phyloP scores from a whole-genome alignment of 2,113 vertebrate species.

The Falcunculus frontatus region DNA sequence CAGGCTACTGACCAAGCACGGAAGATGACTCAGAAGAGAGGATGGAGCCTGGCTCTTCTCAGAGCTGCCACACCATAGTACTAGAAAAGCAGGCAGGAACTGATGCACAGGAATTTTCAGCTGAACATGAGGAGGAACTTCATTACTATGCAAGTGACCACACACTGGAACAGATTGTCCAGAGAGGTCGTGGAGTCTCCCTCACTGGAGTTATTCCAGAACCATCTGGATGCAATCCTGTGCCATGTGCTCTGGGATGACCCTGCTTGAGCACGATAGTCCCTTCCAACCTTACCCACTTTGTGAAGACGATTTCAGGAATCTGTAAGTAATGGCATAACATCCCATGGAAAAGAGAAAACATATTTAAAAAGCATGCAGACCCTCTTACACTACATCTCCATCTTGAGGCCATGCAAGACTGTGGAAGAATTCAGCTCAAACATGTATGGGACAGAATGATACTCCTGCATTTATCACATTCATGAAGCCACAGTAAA shows the following conservation, averaged over 20 bases:
- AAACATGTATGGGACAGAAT: fast-evolving
- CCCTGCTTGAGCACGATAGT: not conserved
- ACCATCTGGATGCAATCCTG: not conserved
- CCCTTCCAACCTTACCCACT: not conserved
- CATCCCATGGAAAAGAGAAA: not conserved
- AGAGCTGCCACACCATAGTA: not conserved
- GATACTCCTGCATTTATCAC: not conserved
- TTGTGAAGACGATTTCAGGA: not conserved
- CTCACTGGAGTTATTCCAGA: not conserved
- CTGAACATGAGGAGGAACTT: not conserved
- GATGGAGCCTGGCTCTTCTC: not conserved
- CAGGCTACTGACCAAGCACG: not conserved
- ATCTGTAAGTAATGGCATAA: not conserved
- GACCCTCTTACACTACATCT: not conserved
- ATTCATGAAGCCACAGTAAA: not conserved
- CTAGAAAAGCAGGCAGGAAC: not conserved
- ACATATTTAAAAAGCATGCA: not conserved
- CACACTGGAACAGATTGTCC: not conserved
- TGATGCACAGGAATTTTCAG: not conserved
- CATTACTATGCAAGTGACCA: no score
- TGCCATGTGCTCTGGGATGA: not conserved
- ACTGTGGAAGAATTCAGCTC: not conserved
- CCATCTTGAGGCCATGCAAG: not conserved
- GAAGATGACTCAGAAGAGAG: not conserved
- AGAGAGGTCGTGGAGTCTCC: not conserved